Conservation (phyloP, 2,888 invertebrate genomes). For the Spodoptera picta region DNA sequence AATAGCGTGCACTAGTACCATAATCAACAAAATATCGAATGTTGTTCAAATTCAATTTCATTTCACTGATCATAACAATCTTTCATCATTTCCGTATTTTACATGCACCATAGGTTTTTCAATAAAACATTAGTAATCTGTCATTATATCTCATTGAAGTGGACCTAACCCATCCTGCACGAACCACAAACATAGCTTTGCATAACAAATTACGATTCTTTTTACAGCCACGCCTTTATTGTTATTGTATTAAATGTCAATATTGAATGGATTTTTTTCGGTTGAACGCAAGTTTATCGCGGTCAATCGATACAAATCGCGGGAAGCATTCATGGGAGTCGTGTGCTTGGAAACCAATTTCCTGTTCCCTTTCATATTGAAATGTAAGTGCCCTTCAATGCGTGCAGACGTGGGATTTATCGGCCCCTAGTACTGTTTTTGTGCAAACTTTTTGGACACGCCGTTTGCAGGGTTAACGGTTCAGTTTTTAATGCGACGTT, state of each 20-base stretch:
- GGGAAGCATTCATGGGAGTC: slow-evolving; percentile 77
- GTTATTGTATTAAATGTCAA: slow-evolving; percentile 51
- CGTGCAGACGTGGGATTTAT: slow-evolving; percentile 65
- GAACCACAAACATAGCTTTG: slow-evolving; percentile 45
- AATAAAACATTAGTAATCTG: slow-evolving; percentile 67
- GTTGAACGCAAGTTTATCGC: slow-evolving; percentile 60
- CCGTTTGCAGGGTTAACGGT: slow-evolving; percentile 32
- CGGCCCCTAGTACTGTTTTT: slow-evolving; percentile 35
- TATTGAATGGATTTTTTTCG: slow-evolving; percentile 54
- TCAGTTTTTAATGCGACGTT: slow-evolving; percentile 20
- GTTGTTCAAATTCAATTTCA: slow-evolving; percentile 46
- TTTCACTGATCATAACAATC: slow-evolving; percentile 48
- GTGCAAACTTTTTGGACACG: slow-evolving; percentile 38
- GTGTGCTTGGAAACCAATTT: slow-evolving; percentile 86
- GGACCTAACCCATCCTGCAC: slow-evolving; percentile 60
- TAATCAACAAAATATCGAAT: slow-evolving; percentile 27
- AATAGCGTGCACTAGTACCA: slow-evolving; percentile 2
- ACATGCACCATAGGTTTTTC: slow-evolving; percentile 62
- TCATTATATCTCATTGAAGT: slow-evolving; percentile 67
- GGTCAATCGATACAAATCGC: slow-evolving; percentile 80
- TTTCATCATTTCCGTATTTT: slow-evolving; percentile 58
- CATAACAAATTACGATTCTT: slow-evolving; percentile 31
- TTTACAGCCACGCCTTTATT: slow-evolving; percentile 31
- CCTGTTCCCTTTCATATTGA: slow-evolving; percentile 85
- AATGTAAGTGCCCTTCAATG: slow-evolving; percentile 80